Percentiles rank a stretch among this genome's conserved stretches.
Conservation (phyloP, 2,888 invertebrate genomes). For the Rhopalosiphum nymphaeae region DNA sequence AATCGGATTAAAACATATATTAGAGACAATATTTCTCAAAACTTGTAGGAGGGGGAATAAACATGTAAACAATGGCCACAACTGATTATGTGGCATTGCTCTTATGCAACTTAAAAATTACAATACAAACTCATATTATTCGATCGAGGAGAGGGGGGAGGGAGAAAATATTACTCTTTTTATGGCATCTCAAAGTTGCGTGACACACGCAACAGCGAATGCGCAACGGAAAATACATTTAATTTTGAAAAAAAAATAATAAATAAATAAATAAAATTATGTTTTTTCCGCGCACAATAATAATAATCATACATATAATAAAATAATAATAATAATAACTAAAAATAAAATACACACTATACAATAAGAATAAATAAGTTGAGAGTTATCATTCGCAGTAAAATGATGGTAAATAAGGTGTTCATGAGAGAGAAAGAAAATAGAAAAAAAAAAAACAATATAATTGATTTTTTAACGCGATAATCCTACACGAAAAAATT, state of each 20-base stretch:
- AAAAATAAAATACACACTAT: slow-evolving; percentile 65
- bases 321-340: slow-evolving; percentile 64
- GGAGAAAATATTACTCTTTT: slow-evolving; percentile 6
- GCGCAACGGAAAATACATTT: slow-evolving; percentile 33
- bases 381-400: slow-evolving; percentile 32
- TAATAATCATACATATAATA: slow-evolving; percentile 59
- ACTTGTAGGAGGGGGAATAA: background rate
- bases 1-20: slow-evolving; percentile 37
- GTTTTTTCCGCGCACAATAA: slow-evolving; percentile 50
- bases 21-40: slow-evolving; percentile 20
- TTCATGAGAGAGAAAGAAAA: slow-evolving; percentile 22
- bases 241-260: slow-evolving; percentile 52
- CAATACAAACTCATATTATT: slow-evolving; percentile 7
- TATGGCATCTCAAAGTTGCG: slow-evolving; percentile 63
- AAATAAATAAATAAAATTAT: slow-evolving; percentile 56
- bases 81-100: background rate
- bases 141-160: background rate
- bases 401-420: slow-evolving; percentile 30
- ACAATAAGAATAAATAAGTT: slow-evolving; percentile 65
- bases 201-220: background rate
- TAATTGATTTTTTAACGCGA: slow-evolving; percentile 13
- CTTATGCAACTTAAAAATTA: background rate
- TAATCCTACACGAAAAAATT: slow-evolving; percentile 30
- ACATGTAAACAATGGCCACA: background rate
- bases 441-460: slow-evolving; percentile 20